Conservation (phyloP, 2,797 vertebrate species). For the Cyprinella venusta region DNA sequence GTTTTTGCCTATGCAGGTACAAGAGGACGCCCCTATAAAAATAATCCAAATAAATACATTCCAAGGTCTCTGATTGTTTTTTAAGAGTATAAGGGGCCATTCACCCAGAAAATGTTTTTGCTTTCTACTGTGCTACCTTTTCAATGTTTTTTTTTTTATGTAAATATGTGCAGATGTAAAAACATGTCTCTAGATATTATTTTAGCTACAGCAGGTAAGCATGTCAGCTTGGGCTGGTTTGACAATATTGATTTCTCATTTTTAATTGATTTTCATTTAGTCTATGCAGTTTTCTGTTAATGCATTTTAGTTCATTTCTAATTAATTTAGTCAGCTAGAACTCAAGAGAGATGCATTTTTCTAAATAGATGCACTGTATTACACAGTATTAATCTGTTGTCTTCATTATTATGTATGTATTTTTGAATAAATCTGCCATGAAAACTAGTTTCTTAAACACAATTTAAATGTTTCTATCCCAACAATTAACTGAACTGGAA, state of each 20-base stretch:
- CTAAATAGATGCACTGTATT: background rate
- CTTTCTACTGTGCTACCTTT: background rate
- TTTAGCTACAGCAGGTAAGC: no score
- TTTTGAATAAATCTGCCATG: background rate
- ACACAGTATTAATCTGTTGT: background rate
- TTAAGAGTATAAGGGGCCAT: background rate
- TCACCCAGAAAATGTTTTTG: background rate
- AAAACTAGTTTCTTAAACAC: background rate
- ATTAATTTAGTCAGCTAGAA: background rate
- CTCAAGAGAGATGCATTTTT: background rate
- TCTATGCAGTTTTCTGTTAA: no score
- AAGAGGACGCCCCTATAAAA: constrained; percentile 82
- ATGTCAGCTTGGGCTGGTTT: background rate
- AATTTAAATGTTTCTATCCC: background rate
- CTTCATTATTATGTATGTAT: background rate
- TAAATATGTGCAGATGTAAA: background rate
- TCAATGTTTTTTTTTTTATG: background rate
- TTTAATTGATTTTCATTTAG: background rate
- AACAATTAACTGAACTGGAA: background rate
- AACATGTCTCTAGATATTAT: background rate
- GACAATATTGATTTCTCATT: background rate
- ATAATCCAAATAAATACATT: background rate
- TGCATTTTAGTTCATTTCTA: background rate
- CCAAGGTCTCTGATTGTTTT: background rate
- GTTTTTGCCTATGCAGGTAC: constrained; percentile 85